Evolutionary conservation across 64 coral and sea anemone genomes (phyloP), one percentile per base, ranked within the genome.

Genomic region (Stylophora pistillata): DNA sequence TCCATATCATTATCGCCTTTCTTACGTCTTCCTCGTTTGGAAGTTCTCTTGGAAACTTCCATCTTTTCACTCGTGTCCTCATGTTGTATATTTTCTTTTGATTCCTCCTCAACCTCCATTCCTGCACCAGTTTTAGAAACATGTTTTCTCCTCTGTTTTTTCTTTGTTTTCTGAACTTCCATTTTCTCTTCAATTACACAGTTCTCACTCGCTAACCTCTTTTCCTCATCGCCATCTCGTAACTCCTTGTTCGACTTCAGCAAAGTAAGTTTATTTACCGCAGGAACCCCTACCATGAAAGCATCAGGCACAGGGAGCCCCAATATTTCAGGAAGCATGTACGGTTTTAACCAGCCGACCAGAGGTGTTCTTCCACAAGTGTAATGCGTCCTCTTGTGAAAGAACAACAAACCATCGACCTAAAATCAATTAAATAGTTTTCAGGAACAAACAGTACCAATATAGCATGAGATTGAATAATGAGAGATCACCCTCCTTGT

Each of bases 361-460:
- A 99, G 84, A 10, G 96, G 96, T 9, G 96, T 93, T 29, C 90
- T 90, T 21, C 96, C 96, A 53, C 79, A 91, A 4, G 82, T 81
- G 47, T 99, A 99, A 78, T 99, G 96, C 17, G 93, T 87, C 63
- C 93, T 63, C 69, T 99, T 99, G 58, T 99, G 96, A 72, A 93
- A 99, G 93, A 99, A 99, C 15, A 99, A 76, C 75, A 99, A 55
- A 5, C 96, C 96, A 85, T 99, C 96, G 30, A 99, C 89, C 96
- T 99, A 55, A 73, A 53, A 74, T 4, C 74, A 72, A 54, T 18
- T 55, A 47, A 47, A 4, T 13, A 17, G 37, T 7, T 47, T 47
- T 47, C 10, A 88, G 30, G 5, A 55, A 23, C 52, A 33, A 74
- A 75, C n/a, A n/a, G n/a, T n/a, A n/a, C 23, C 52, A 29, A 54